Base-by-base conservation (phyloP, 92 coral and sea anemone species). In the Paragorgia papillata region DNA sequence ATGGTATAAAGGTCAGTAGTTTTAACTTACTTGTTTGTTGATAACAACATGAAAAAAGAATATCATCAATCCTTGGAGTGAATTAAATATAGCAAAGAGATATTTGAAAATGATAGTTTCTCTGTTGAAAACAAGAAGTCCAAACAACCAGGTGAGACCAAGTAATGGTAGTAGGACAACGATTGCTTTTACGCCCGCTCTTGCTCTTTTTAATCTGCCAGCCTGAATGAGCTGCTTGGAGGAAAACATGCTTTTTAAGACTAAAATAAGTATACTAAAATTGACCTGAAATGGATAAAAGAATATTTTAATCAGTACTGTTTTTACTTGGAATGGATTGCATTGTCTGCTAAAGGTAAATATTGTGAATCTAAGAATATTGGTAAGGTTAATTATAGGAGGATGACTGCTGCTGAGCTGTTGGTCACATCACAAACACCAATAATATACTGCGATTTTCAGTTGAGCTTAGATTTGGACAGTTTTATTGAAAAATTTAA, bases 41-140 rank as follows among this genome's bases (percentile, higher is more conserved):
- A 46, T 20, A 1, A 68, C 17, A n/a, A 41, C 74, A 29, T 67
- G 74, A 44, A 41, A 67, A 44, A 41, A 26, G 18, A 67, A 67
- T 21, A 67, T 67, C 74, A 44, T 44, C n/a, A 67, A 28, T 22
- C 74, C 74, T 27, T 67, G 74, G 9, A 67, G 54, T 18, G 74
- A 67, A 49, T 67, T 67, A 29, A 67, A 67, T 20, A 67, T 44
- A 18, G 74, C 74, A 18, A 67, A 67, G 1, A 67, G 57, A 44
- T 67, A 67, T 67, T 67, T 67, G 29, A 67, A 67, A 14, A 48
- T 19, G 29, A 67, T 44, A 2, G n/a, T 14, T 5, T 41, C 57
- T 43, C 57, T 14, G 25, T 44, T 41, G 57, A 67, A 67, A 4
- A 25, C 34, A 1, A 67, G 14, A 28, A 67, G 29, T 13, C 57